Evolutionary conservation across 2,797 vertebrate genomes (phyloP), one percentile per base, ranked within the genome.

Genomic region (Helicolenus hilgendorfi): DNA sequence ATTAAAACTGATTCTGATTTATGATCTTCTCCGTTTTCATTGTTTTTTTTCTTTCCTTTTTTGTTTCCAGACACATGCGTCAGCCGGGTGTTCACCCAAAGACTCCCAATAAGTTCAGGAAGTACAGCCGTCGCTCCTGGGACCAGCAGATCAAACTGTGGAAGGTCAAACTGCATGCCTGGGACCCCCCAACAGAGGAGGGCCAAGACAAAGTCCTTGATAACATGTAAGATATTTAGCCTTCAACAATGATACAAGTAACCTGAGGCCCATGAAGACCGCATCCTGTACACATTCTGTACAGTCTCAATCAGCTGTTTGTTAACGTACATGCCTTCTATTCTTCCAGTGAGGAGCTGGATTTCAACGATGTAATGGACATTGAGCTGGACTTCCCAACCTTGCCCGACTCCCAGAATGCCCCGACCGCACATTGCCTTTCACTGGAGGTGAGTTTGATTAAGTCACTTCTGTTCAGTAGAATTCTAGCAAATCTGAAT

Each of bases 121-220:
- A 99, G 86, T 99, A 99, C 77, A 99, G 99, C 89, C 98, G 99
- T 0, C 98, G 99, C 55, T 99, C 99, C 0, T 99, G 99, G 99
- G 99, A 99, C 95, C 99, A 99, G 90, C 99, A 99, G 81, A 99
- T 99, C 85, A 99, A 98, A 74, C 96, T 99, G n/a, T 99, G 99
- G 99, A 98, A 98, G 84, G 98, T 99, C 83, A 98, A 98, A 1
- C 89, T 99, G 77, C 99, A 99, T 24, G 97, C 97, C 20, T 99
- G 99, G 99, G 99, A 99, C 85, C 98, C 99, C 14, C 98, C 98
- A 0, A 31, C 94, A 14, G 97, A 98, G 69, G 97, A 96, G 49
- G 96, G 95, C 70, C 79, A 89, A 7, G 91, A 92, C 4, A 77
- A 90, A 69, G 38, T 74, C 18, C 49, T 79, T 0, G 31, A 92